Percentiles rank a stretch among this genome's conserved stretches.
Evolutionary conservation across 2,888 invertebrate species (phyloP).

Genomic region (Rhyacophila evoluta): DNA sequence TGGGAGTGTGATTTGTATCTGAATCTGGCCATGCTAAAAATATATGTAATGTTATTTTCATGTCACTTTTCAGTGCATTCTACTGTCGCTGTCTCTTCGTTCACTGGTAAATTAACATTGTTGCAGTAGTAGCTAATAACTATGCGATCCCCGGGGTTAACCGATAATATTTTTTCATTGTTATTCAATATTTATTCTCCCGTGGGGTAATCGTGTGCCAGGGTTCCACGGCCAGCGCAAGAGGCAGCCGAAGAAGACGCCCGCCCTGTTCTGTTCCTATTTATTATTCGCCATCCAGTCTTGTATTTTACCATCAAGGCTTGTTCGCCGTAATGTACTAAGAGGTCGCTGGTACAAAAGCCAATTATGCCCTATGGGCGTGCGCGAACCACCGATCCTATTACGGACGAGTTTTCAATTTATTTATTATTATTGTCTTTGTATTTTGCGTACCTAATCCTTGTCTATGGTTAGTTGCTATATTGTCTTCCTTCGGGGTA

Average conservation of each 20-base stretch:
- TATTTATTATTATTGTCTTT: slow-evolving; percentile 24
- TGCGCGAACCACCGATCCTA: slow-evolving; percentile 2
- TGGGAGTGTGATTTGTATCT: too few relatives aligned
- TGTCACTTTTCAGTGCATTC: too few relatives aligned
- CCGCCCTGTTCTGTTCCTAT: not conserved
- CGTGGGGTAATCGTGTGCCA: not conserved
- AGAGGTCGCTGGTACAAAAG: slow-evolving; percentile 14
- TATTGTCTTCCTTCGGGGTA: not conserved
- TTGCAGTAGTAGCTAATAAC: too few relatives aligned
- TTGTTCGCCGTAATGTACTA: not conserved
- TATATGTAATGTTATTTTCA: too few relatives aligned
- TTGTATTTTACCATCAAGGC: not conserved
- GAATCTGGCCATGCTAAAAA: too few relatives aligned
- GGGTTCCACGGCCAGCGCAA: not conserved
- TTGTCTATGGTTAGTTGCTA: not conserved
- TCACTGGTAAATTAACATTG: too few relatives aligned
- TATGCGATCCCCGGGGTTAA: too few relatives aligned
- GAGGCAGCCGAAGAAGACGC: not conserved
- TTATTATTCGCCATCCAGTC: not conserved
- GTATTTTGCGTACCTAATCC: not conserved
- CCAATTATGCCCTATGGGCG: not conserved
- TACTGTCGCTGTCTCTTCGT: too few relatives aligned
- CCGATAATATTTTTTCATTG: not conserved
- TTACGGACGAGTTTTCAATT: slow-evolving; percentile 12
- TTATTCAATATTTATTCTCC: slow-evolving; percentile 14